Evolutionary conservation across 2,888 invertebrate species (phyloP).

Genomic region (Cantharis flavilabris): DNA sequence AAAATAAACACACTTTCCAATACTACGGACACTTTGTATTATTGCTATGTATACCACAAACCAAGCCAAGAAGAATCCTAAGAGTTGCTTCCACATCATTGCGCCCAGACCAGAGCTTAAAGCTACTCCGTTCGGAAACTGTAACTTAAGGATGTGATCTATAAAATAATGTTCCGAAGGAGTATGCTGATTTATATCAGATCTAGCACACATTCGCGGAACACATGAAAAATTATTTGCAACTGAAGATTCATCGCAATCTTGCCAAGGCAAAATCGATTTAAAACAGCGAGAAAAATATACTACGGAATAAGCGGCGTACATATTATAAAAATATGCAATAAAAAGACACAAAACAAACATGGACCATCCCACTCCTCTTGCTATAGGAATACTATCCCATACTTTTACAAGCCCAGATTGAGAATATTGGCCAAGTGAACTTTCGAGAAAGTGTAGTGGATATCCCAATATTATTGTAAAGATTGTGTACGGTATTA

Average conservation of each 20-base stretch:
- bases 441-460: constrained; percentile 56
- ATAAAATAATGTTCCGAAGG: constrained; percentile 20
- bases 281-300: constrained; percentile 56
- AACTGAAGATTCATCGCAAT: constrained; percentile 6
- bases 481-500: constrained; percentile 56
- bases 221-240: constrained; percentile 1
- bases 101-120: not conserved
- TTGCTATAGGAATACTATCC: constrained; percentile 56
- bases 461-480: constrained; percentile 56
- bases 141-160: constrained; percentile 11
- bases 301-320: constrained; percentile 55
- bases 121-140: not conserved
- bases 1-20: constrained; percentile 20
- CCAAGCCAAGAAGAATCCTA: constrained; percentile 20
- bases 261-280: constrained; percentile 56
- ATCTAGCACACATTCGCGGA: constrained; percentile 12
- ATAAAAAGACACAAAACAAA: constrained; percentile 50
- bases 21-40: constrained; percentile 19
- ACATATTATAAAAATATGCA: constrained; percentile 51
- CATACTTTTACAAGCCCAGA: constrained; percentile 57
- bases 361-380: constrained; percentile 58
- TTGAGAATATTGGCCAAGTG: constrained; percentile 56
- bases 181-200: not conserved
- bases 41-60: constrained; percentile 19
- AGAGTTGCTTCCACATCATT: constrained; percentile 15